phyloP scores from a whole-genome alignment of 2,797 vertebrate genomes.

The Todus mexicanus region DNA sequence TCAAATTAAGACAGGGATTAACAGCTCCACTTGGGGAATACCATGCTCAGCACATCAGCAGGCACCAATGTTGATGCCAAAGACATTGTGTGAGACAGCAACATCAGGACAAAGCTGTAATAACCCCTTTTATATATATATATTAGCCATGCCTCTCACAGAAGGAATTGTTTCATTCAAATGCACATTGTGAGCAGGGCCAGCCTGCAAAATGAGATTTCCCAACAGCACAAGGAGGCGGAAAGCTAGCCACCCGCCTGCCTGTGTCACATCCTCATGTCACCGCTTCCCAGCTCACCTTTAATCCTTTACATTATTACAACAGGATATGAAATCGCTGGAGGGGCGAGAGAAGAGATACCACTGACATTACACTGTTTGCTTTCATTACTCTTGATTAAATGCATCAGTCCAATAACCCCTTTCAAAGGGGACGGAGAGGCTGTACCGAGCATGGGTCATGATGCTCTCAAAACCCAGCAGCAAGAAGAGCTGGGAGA shows the following conservation, averaged over 20 bases:
- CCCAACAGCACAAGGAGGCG: background rate
- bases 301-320: background rate
- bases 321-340: slow-evolving; percentile 24
- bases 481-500: background rate
- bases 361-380: background rate
- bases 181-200: fast-evolving
- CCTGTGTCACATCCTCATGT: fast-evolving
- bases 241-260: background rate
- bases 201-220: background rate
- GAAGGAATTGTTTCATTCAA: background rate
- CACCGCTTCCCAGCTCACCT: background rate
- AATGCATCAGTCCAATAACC: background rate
- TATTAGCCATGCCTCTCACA: fast-evolving
- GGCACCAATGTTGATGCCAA: fast-evolving
- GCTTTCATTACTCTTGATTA: background rate
- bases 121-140: background rate
- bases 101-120: background rate
- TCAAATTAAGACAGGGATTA: background rate
- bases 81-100: fast-evolving
- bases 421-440: background rate
- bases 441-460: fast-evolving
- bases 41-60: background rate
- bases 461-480: background rate
- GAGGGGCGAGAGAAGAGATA: background rate
- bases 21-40: background rate